These are phyloP conservation scores for Cartodere bifasciata DNA, from an alignment of 2,888 invertebrate species.

Conservation along the genomic window DNA sequence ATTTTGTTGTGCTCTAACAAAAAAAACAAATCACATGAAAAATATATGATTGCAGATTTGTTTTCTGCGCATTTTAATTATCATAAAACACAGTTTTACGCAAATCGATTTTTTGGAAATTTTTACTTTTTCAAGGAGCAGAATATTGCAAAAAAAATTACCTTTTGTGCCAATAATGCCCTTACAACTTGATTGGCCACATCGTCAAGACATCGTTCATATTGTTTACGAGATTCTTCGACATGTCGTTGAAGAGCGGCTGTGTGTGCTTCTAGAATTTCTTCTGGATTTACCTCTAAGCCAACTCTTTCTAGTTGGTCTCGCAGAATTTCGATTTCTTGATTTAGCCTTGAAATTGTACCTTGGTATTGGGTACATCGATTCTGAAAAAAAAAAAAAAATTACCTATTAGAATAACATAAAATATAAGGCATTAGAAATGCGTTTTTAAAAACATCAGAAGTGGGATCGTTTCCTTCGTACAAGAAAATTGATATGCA, in stretches of 20 bases:
- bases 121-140: background rate
- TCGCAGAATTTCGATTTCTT: slow-evolving; percentile 56
- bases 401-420: too few relatives aligned
- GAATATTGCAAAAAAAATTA: too few relatives aligned
- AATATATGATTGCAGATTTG: too few relatives aligned
- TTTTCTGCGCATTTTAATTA: too few relatives aligned
- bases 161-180: slow-evolving; percentile 75
- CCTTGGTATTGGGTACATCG: slow-evolving; percentile 60
- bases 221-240: slow-evolving; percentile 56
- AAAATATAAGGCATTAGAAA: too few relatives aligned
- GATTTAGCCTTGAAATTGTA: slow-evolving; percentile 50
- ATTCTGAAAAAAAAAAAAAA: slow-evolving; percentile 41
- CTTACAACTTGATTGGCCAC: slow-evolving; percentile 74
- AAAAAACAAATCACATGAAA: too few relatives aligned
- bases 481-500: too few relatives aligned
- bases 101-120: background rate
- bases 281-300: slow-evolving; percentile 39
- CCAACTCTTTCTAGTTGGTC: slow-evolving; percentile 40
- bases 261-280: slow-evolving; percentile 46
- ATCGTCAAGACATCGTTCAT: slow-evolving; percentile 69
- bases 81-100: background rate
- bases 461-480: too few relatives aligned
- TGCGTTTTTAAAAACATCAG: too few relatives aligned
- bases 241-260: slow-evolving; percentile 49
- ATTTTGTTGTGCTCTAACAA: too few relatives aligned